phyloP scores from a whole-genome alignment of 1,140 invertebrate genomes.

The Subanguina moxae region DNA sequence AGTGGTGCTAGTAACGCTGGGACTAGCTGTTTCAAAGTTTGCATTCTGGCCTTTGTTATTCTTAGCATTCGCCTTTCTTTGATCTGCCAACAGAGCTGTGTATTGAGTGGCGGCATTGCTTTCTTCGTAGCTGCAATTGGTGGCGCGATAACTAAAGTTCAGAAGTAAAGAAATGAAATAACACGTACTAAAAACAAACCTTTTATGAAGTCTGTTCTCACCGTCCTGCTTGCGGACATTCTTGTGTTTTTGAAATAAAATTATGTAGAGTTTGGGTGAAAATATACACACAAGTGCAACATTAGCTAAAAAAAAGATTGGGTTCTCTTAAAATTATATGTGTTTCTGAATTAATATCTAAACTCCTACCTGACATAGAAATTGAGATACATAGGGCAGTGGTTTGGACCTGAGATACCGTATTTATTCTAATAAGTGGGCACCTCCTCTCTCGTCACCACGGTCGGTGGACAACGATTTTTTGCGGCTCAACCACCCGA shows the following conservation, averaged over 20 bases:
- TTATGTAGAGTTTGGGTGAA: conserved; percentile 68
- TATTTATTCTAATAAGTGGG: too few relatives aligned
- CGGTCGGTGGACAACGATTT: too few relatives aligned
- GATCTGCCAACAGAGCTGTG: conserved; percentile 49
- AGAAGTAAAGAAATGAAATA: conserved; percentile 11
- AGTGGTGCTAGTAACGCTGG: conserved; percentile 45
- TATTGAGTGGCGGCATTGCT: conserved; percentile 38
- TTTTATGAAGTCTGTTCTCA: conserved; percentile 51
- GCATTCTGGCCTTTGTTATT: conserved; percentile 38
- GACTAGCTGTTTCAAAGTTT: conserved; percentile 16
- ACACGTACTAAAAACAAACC: conserved; percentile 25
- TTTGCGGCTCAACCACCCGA: too few relatives aligned
- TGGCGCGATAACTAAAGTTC: conserved; percentile 21
- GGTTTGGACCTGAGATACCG: conserved; percentile 64
- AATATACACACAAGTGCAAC: conserved; percentile 66
- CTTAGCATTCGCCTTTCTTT: conserved; percentile 33
- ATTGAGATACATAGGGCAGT: conserved; percentile 65
- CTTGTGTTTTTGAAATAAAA: conserved; percentile 69
- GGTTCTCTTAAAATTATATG: neutral
- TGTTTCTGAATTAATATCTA: neutral
- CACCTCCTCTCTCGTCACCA: too few relatives aligned
- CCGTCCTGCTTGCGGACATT: conserved; percentile 64
- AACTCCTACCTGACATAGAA: conserved; percentile 58
- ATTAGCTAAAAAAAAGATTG: conserved; percentile 54
- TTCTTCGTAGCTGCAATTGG: conserved; percentile 38